Conservation (phyloP, 64 coral and sea anemone genomes). For the Cladopsammia gracilis region DNA sequence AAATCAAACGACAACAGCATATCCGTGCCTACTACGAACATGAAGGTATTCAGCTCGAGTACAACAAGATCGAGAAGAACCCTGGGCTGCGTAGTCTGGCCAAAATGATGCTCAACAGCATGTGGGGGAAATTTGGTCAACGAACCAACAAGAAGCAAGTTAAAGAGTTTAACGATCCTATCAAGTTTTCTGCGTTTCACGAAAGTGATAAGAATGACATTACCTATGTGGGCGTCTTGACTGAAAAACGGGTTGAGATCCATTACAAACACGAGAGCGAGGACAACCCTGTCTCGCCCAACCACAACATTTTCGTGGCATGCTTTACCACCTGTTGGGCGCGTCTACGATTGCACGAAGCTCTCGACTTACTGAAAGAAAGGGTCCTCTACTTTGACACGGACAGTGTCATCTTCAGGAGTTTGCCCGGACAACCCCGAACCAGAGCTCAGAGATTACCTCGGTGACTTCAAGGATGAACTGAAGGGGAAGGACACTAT, state of each 20-base stretch:
- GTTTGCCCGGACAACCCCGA: too few species aligned
- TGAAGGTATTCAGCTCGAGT: not conserved
- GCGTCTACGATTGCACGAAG: too few species aligned
- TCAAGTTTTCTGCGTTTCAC: not conserved
- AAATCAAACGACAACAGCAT: not conserved
- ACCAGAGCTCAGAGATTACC: too few species aligned
- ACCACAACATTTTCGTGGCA: too few species aligned
- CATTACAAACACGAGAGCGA: not conserved
- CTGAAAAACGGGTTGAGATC: not conserved
- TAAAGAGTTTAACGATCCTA: not conserved
- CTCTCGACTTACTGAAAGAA: too few species aligned
- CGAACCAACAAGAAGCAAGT: not conserved
- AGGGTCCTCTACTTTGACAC: too few species aligned
- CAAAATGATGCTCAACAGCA: constrained; percentile 5
- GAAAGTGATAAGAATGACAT: not conserved
- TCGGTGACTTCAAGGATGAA: too few species aligned
- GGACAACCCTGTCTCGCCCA: too few species aligned
- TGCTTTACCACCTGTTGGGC: too few species aligned
- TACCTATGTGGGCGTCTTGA: not conserved
- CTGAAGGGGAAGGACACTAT: too few species aligned
- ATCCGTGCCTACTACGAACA: accelerated
- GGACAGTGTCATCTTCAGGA: too few species aligned
- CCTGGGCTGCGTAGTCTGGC: not conserved
- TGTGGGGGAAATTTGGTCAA: constrained; percentile 54
- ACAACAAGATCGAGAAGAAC: not conserved